Conservation (phyloP, 2,888 invertebrate species). For the Embidobia sp. region DNA sequence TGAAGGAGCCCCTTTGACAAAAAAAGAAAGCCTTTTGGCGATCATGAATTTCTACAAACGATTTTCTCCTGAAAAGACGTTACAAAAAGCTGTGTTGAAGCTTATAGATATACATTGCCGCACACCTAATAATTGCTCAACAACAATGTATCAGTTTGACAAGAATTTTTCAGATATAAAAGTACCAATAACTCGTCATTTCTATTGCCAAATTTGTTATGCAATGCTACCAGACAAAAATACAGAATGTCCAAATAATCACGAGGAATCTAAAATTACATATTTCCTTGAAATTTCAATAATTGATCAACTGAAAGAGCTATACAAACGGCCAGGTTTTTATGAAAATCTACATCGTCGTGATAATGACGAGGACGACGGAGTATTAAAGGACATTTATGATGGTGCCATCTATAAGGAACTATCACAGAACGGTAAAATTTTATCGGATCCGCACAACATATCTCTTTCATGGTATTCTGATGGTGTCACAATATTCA, state of each 20-base stretch:
- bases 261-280: neutral
- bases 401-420: conserved; percentile 15
- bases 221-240: neutral
- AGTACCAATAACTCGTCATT: neutral
- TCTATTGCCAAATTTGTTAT: neutral
- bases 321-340: conserved; percentile 18
- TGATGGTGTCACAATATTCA: conserved; percentile 64
- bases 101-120: conserved; percentile 1
- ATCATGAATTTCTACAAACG: neutral
- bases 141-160: neutral
- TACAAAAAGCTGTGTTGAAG: neutral
- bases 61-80: neutral
- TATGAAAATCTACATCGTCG: conserved; percentile 19
- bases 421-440: neutral
- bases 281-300: conserved; percentile 28
- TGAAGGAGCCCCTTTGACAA: neutral
- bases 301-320: conserved; percentile 10
- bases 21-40: neutral
- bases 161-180: neutral
- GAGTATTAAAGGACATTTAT: conserved; percentile 6
- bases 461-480: conserved; percentile 23
- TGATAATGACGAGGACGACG: too few relatives aligned
- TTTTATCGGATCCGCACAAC: conserved; percentile 5
- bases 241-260: neutral
- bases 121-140: neutral